These are phyloP conservation scores for Cremastinae sp. DNA, from an alignment of 2,888 invertebrate species.

Conservation along the genomic window DNA sequence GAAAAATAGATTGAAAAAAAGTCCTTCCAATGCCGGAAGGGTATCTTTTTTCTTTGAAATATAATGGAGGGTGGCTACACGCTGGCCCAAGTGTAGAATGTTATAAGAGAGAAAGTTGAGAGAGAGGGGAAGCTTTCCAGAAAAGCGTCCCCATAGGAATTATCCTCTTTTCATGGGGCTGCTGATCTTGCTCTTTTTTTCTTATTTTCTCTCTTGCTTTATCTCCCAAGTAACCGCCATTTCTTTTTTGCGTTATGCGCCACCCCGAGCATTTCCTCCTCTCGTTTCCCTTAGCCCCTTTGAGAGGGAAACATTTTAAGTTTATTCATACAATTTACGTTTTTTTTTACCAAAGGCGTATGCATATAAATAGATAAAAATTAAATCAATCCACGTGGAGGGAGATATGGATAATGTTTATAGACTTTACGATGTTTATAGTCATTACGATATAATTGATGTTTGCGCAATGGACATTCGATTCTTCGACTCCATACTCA, in stretches of 20 bases:
- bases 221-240: constrained; percentile 24
- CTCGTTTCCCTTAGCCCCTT: background rate
- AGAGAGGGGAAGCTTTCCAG: background rate
- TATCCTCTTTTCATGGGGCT: constrained; percentile 32
- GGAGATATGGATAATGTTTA: constrained; percentile 14
- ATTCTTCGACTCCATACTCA: constrained; percentile 14
- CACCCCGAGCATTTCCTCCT: background rate
- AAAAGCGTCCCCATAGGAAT: constrained; percentile 29
- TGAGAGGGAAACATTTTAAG: constrained; percentile 23
- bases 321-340: constrained; percentile 41
- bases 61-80: constrained; percentile 34
- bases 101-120: background rate
- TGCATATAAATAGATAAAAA: constrained; percentile 18
- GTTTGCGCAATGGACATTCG: background rate
- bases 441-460: constrained; percentile 1
- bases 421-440: no score
- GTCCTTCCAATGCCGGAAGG: constrained; percentile 34
- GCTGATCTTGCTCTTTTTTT: constrained; percentile 52
- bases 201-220: constrained; percentile 22
- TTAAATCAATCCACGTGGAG: constrained; percentile 4
- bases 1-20: constrained; percentile 17
- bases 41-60: constrained; percentile 6
- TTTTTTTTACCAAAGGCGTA: constrained; percentile 2
- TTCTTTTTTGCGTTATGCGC: constrained; percentile 32
- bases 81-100: constrained; percentile 9